A percentile compares a stretch with the other conserved stretches of the same genome.
Evolutionary conservation across 2,797 vertebrate species (phyloP).

Genomic region (Champsocephalus gunnari): DNA sequence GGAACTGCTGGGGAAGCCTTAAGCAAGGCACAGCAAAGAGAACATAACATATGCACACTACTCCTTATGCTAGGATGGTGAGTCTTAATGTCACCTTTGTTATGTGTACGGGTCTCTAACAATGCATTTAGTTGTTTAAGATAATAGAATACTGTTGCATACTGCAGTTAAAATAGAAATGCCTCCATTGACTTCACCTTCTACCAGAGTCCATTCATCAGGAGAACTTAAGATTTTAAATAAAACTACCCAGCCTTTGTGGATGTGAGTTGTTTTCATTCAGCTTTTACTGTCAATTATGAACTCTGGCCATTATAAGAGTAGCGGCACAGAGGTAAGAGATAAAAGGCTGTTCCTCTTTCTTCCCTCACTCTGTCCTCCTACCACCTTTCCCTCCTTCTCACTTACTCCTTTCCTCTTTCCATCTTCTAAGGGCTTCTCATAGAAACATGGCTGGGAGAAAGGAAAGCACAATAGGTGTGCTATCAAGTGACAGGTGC

Average conservation of each 20-base stretch:
- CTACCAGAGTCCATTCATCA: constrained; percentile 11
- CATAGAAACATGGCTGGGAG: constrained; percentile 64
- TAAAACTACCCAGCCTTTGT: constrained; percentile 20
- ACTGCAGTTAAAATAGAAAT: not conserved
- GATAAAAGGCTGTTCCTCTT: constrained; percentile 59
- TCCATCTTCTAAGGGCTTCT: constrained; percentile 61
- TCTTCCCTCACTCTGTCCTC: constrained; percentile 19
- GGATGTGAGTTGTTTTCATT: constrained; percentile 37
- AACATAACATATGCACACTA: too few relatives aligned
- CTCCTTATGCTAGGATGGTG: too few relatives aligned
- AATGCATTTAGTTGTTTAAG: too few relatives aligned
- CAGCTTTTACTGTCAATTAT: constrained; percentile 60
- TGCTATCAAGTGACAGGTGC: constrained; percentile 77
- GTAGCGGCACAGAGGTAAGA: constrained; percentile 37
- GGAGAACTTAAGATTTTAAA: constrained; percentile 43
- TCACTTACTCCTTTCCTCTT: not conserved
- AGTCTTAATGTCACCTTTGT: too few relatives aligned
- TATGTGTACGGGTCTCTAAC: too few relatives aligned
- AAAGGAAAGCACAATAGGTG: constrained; percentile 74
- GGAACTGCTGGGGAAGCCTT: too few relatives aligned
- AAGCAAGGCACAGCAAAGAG: too few relatives aligned
- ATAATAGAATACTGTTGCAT: not conserved
- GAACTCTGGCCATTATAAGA: constrained; percentile 52
- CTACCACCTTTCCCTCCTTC: not conserved
- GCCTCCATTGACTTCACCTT: constrained; percentile 19